Percentiles rank a stretch among this genome's conserved stretches.
phyloP scores from a whole-genome alignment of 2,888 invertebrate species.

The Teleogryllus oceanicus region DNA sequence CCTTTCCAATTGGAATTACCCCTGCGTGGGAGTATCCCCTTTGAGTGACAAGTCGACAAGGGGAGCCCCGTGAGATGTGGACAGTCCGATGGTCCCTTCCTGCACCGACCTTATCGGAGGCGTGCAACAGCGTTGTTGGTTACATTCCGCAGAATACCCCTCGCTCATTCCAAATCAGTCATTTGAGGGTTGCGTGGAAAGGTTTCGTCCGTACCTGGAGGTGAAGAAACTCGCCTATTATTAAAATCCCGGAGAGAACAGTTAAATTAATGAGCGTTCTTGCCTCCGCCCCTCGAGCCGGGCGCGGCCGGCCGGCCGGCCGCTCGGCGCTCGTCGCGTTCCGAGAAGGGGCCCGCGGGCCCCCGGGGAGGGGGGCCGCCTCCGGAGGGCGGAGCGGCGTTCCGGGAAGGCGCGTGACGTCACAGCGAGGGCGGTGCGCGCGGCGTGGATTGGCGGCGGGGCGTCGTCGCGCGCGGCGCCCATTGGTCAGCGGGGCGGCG shows the following conservation, averaged over 20 bases:
- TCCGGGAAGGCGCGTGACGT: constrained; percentile 28
- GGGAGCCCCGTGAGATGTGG: too few relatives aligned
- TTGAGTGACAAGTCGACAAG: too few relatives aligned
- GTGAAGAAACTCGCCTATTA: constrained; percentile 25
- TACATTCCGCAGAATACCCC: background rate
- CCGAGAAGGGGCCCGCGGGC: constrained; percentile 21
- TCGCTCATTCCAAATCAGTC: constrained; percentile 20
- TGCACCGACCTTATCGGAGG: background rate
- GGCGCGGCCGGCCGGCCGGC: constrained; percentile 18
- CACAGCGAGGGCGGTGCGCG: background rate
- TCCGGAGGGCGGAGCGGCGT: background rate
- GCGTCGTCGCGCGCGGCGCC: background rate
- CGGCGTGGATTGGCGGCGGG: constrained; percentile 23
- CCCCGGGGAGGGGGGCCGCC: background rate
- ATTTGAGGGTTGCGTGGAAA: constrained; percentile 24
- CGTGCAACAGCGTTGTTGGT: background rate
- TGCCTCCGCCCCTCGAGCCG: constrained; percentile 21
- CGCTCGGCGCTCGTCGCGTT: constrained; percentile 26
- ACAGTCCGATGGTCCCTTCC: too few relatives aligned
- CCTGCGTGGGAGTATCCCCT: too few relatives aligned
- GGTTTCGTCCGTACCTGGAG: constrained; percentile 24
- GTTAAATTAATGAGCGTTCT: constrained; percentile 30
- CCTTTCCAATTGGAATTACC: too few relatives aligned
- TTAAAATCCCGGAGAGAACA: constrained; percentile 27
- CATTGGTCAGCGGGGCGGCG: background rate